phyloP scores from a whole-genome alignment of 2,888 invertebrate species.

The Cyaniris semiargus region DNA sequence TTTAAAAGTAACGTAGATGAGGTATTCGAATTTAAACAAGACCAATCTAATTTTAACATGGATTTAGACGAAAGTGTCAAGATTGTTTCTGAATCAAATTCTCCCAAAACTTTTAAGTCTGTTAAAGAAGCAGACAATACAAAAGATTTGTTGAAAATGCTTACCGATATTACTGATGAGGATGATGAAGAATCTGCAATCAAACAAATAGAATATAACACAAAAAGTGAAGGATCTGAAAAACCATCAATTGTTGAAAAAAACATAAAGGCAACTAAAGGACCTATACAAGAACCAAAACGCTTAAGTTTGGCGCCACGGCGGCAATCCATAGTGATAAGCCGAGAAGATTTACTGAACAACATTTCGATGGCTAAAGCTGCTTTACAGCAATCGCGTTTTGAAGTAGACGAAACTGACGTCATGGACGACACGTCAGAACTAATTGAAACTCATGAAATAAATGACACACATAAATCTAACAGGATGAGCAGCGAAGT shows the following conservation, averaged over 20 bases:
- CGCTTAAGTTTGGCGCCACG: slow-evolving; percentile 50
- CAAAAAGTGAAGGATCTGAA: slow-evolving; percentile 31
- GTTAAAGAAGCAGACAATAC: slow-evolving; percentile 58
- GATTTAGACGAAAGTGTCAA: slow-evolving; percentile 16
- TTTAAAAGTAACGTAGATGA: neutral
- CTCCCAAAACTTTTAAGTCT: slow-evolving; percentile 36
- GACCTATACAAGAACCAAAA: slow-evolving; percentile 40
- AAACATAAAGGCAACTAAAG: slow-evolving; percentile 28
- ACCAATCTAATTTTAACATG: neutral
- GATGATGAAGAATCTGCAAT: slow-evolving; percentile 34
- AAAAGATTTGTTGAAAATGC: slow-evolving; percentile 59
- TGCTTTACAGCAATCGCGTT: slow-evolving; percentile 53
- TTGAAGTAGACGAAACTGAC: slow-evolving; percentile 51
- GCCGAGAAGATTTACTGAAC: slow-evolving; percentile 57
- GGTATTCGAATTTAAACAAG: neutral
- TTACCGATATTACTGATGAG: slow-evolving; percentile 59
- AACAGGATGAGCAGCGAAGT: slow-evolving; percentile 56
- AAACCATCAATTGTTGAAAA: slow-evolving; percentile 28
- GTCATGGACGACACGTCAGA: slow-evolving; percentile 47
- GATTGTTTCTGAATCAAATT: neutral
- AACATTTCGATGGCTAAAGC: slow-evolving; percentile 65
- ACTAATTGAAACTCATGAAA: slow-evolving; percentile 40
- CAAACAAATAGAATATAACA: neutral
- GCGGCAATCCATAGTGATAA: slow-evolving; percentile 54
- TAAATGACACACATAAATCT: slow-evolving; percentile 41